Evolutionary conservation across 2,113 vertebrate species (phyloP).

Genomic region (Cyanistes caeruleus): DNA sequence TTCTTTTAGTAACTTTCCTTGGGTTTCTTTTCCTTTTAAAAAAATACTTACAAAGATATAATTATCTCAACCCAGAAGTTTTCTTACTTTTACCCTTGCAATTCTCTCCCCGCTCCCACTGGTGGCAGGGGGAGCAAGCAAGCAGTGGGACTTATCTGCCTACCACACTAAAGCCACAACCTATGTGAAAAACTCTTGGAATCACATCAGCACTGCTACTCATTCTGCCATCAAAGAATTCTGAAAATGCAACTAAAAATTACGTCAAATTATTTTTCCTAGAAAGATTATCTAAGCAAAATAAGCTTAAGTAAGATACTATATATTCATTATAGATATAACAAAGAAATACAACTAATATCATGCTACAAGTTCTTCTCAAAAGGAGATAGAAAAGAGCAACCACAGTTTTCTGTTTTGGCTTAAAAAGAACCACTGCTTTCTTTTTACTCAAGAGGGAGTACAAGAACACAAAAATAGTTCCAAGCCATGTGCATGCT

Average conservation of each 20-base stretch:
- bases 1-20: not conserved
- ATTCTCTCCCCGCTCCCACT: not conserved
- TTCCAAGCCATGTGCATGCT: not conserved
- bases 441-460: conserved; percentile 13
- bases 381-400: not conserved
- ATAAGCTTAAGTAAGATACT: not conserved
- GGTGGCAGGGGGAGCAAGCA: rapidly evolving
- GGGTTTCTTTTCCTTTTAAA: not conserved
- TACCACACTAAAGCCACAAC: not conserved
- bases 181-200: not conserved
- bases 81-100: not conserved
- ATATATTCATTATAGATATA: not conserved
- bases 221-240: not conserved
- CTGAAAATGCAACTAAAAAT: not conserved
- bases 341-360: not conserved
- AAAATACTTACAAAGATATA: not conserved
- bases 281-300: not conserved
- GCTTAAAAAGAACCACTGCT: not conserved
- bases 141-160: not conserved
- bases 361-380: not conserved
- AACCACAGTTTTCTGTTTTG: not conserved
- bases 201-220: not conserved
- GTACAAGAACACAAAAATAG: not conserved
- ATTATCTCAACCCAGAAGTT: not conserved
- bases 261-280: not conserved